Evolutionary conservation across 2,797 vertebrate species (phyloP).

Genomic region (Chelidonichthys spinosus): DNA sequence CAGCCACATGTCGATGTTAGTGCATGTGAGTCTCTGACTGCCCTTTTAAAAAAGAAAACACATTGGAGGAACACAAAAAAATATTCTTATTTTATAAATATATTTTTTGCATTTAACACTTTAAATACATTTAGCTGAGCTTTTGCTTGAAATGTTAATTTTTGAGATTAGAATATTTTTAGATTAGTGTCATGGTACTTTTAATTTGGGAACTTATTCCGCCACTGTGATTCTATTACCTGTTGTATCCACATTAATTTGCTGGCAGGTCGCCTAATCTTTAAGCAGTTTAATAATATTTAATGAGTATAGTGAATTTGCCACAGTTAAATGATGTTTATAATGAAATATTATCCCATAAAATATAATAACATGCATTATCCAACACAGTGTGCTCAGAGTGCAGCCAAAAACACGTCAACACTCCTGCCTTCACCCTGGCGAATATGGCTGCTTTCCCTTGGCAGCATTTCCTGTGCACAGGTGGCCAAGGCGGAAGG

Average conservation of each 20-base stretch:
- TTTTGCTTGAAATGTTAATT: neutral
- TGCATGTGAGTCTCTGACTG: neutral
- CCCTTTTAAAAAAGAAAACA: no score
- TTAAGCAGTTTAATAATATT: conserved; percentile 29
- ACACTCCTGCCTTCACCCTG: conserved; percentile 42
- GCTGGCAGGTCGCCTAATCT: neutral
- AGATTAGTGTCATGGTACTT: neutral
- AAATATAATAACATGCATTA: conserved; percentile 43
- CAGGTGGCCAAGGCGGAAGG: conserved; percentile 75
- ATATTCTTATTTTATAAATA: no score
- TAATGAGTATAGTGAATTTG: conserved; percentile 14
- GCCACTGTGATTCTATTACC: neutral
- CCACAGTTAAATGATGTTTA: conserved; percentile 20
- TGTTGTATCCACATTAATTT: neutral
- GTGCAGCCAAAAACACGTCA: conserved; percentile 51
- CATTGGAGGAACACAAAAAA: no score
- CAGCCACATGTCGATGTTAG: neutral
- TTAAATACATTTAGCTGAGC: neutral
- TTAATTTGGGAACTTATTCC: neutral
- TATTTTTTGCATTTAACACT: no score
- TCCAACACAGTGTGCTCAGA: conserved; percentile 46
- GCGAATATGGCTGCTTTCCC: conserved; percentile 67
- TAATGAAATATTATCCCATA: conserved; percentile 22
- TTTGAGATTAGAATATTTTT: neutral
- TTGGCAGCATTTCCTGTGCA: conserved; percentile 68